Evolutionary conservation across 2,888 invertebrate species (phyloP).

Genomic region (Drosophila paracracens): DNA sequence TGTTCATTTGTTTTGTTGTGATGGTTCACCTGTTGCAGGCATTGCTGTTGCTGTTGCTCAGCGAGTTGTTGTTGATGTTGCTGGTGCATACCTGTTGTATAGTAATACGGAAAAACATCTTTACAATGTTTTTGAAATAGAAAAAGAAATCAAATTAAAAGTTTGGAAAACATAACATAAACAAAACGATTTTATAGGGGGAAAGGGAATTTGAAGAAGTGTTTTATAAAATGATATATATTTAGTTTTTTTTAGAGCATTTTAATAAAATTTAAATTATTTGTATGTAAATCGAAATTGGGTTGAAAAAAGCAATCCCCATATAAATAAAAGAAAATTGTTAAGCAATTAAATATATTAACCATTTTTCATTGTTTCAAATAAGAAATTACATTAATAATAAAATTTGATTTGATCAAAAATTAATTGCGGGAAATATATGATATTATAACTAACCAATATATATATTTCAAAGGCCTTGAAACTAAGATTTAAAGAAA

Average conservation of each 20-base stretch:
- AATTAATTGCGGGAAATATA: background rate
- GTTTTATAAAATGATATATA: background rate
- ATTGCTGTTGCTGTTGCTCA: slow-evolving; percentile 53
- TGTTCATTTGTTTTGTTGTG: slow-evolving; percentile 49
- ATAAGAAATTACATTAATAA: background rate
- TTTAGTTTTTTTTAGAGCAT: background rate
- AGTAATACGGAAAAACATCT: slow-evolving; percentile 81
- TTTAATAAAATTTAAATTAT: background rate
- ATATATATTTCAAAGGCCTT: background rate
- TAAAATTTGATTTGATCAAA: background rate
- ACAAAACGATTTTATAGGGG: background rate
- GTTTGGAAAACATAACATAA: background rate
- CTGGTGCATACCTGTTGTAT: slow-evolving; percentile 68
- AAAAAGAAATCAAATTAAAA: slow-evolving; percentile 43
- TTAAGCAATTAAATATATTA: background rate
- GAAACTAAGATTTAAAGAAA: background rate
- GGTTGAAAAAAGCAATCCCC: background rate
- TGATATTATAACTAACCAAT: background rate
- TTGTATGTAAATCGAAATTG: background rate
- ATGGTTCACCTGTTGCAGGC: slow-evolving; percentile 40
- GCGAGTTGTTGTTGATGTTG: slow-evolving; percentile 52
- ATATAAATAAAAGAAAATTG: background rate
- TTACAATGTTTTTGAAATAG: slow-evolving; percentile 69
- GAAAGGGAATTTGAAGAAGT: background rate
- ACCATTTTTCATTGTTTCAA: background rate